Evolutionary conservation across 2,113 vertebrate genomes (phyloP).

Genomic region (Corapipo altera): DNA sequence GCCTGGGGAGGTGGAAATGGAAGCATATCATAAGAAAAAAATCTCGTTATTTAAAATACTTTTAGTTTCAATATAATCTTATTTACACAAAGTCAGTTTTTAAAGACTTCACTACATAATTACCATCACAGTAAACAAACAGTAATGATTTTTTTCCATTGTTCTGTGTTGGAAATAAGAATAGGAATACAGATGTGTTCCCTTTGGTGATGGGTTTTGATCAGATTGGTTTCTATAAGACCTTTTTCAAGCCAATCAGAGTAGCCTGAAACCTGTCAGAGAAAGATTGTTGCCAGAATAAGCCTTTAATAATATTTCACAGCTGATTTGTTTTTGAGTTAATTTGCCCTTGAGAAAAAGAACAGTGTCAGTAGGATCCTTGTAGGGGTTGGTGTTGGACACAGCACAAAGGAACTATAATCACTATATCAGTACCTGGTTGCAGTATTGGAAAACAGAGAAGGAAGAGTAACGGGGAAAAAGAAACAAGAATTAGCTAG

Average conservation of each 20-base stretch:
- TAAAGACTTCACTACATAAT: neutral
- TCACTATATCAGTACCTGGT: neutral
- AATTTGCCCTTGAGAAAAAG: conserved; percentile 35
- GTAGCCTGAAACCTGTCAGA: conserved; percentile 14
- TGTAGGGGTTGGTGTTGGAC: neutral
- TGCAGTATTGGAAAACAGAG: neutral
- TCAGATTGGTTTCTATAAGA: conserved; percentile 29
- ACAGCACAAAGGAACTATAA: neutral
- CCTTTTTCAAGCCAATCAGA: conserved; percentile 51
- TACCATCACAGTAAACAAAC: neutral
- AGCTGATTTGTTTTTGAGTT: conserved; percentile 14
- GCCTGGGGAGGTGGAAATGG: neutral
- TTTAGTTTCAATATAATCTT: neutral
- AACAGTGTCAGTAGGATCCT: neutral
- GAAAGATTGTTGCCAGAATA: neutral
- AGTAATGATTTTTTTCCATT: neutral
- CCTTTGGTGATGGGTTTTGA: conserved; percentile 6
- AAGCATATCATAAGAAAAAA: neutral
- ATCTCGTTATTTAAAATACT: neutral
- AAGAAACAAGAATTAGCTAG: neutral
- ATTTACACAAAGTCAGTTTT: neutral
- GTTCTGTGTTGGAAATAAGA: conserved; percentile 34
- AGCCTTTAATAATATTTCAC: conserved; percentile 40
- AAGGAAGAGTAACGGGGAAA: neutral
- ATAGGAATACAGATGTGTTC: neutral